These are phyloP conservation scores for Drosophila eohydei DNA, from an alignment of 2,888 invertebrate genomes.

Conservation along the genomic window DNA sequence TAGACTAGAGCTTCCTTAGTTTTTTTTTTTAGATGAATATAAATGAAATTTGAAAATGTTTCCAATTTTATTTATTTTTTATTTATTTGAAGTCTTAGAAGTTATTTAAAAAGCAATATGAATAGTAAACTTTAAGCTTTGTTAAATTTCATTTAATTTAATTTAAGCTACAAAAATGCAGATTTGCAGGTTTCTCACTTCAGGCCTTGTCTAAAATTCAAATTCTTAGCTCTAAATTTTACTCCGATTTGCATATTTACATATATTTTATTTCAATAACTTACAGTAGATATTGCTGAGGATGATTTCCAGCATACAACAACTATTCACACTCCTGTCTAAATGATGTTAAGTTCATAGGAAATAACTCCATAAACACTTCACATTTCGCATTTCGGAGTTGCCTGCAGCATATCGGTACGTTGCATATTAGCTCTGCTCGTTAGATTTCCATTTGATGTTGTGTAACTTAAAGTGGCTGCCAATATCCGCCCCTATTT, in stretches of 20 bases:
- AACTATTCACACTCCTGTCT: not conserved
- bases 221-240: not conserved
- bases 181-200: too few species aligned
- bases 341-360: not conserved
- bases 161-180: too few species aligned
- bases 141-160: too few species aligned
- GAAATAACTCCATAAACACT: not conserved
- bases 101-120: too few species aligned
- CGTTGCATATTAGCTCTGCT: slow-evolving; percentile 7
- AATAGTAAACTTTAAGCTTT: too few species aligned
- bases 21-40: too few species aligned
- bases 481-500: slow-evolving; percentile 42
- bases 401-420: not conserved
- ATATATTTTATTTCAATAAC: not conserved
- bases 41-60: too few species aligned
- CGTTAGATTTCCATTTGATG: slow-evolving; percentile 16
- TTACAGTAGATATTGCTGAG: not conserved
- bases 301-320: not conserved
- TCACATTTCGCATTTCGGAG: not conserved
- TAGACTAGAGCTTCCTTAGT: too few species aligned
- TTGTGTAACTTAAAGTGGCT: slow-evolving; percentile 21
- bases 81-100: too few species aligned
- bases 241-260: not conserved
- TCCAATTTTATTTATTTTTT: too few species aligned
- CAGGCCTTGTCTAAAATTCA: too few species aligned